Evolutionary conservation across 2,888 invertebrate genomes (phyloP).

Genomic region (Sphecodes monilicornis): DNA sequence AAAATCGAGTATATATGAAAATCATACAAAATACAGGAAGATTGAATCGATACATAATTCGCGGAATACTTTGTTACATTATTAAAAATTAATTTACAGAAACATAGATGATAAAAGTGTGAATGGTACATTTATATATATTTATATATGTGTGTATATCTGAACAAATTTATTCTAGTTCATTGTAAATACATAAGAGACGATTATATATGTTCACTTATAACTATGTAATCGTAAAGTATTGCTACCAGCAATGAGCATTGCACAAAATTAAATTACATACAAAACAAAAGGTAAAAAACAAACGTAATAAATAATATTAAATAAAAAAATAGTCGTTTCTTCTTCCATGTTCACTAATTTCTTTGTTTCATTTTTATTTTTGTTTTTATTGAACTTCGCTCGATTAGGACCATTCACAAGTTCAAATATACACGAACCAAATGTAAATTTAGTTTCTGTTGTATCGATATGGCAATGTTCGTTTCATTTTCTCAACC

Average conservation of each 20-base stretch:
- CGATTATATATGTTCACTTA: constrained; percentile 56
- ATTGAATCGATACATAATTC: constrained; percentile 46
- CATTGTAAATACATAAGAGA: constrained; percentile 48
- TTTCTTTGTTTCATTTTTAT: constrained; percentile 7
- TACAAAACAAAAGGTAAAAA: constrained; percentile 47
- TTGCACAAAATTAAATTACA: constrained; percentile 64
- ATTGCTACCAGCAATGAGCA: constrained; percentile 61
- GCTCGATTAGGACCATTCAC: constrained; percentile 66
- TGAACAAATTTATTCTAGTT: constrained; percentile 61
- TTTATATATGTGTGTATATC: constrained; percentile 7
- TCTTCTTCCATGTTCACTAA: constrained; percentile 41
- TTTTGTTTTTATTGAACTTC: constrained; percentile 48
- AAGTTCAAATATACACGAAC: constrained; percentile 54
- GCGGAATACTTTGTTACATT: constrained; percentile 33
- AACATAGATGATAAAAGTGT: constrained; percentile 46
- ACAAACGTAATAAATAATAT: constrained; percentile 51
- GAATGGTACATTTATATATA: constrained; percentile 33
- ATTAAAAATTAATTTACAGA: constrained; percentile 56
- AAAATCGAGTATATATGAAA: constrained; percentile 59
- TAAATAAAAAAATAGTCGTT: constrained; percentile 57
- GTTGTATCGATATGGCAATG: constrained; percentile 69
- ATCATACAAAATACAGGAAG: constrained; percentile 65
- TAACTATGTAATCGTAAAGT: constrained; percentile 59
- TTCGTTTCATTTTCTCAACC: constrained; percentile 52
- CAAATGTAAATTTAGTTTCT: constrained; percentile 58